These are phyloP conservation scores for Mionectes macconnelli DNA, from an alignment of 2,113 vertebrate species.

Conservation along the genomic window DNA sequence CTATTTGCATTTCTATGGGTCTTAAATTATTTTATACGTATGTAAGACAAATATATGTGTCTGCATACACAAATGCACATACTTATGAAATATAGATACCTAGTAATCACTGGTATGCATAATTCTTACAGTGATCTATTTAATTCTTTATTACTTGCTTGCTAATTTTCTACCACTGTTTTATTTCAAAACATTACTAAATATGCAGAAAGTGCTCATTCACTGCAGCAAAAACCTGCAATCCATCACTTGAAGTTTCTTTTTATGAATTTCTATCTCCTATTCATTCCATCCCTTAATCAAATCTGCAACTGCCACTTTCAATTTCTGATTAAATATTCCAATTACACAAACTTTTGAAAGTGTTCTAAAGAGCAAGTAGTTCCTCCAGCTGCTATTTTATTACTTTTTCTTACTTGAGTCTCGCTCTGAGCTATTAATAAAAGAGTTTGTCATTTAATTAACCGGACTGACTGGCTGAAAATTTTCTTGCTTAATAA, in stretches of 20 bases:
- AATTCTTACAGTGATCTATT: not conserved
- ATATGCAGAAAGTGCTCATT: not conserved
- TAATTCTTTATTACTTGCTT: not conserved
- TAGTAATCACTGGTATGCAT: not conserved
- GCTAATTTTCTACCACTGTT: not conserved
- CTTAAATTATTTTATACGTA: not conserved
- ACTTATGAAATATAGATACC: not conserved
- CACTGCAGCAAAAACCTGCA: not conserved
- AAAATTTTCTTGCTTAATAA: not conserved
- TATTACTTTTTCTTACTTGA: constrained; percentile 8
- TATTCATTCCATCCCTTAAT: not conserved
- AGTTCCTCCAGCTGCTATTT: not conserved
- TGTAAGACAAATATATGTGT: not conserved
- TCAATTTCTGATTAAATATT: constrained; percentile 22
- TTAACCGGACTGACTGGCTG: not conserved
- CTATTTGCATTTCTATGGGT: not conserved
- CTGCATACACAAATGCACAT: not conserved
- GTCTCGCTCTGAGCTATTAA: not conserved
- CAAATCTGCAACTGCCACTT: constrained; percentile 16
- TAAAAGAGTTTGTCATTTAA: constrained; percentile 17
- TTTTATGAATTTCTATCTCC: not conserved
- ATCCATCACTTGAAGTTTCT: not conserved
- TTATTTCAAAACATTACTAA: not conserved
- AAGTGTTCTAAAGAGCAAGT: not conserved
- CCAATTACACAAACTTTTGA: not conserved